phyloP scores from a whole-genome alignment of 2,797 vertebrate species.

The Scyliorhinus canicula region DNA sequence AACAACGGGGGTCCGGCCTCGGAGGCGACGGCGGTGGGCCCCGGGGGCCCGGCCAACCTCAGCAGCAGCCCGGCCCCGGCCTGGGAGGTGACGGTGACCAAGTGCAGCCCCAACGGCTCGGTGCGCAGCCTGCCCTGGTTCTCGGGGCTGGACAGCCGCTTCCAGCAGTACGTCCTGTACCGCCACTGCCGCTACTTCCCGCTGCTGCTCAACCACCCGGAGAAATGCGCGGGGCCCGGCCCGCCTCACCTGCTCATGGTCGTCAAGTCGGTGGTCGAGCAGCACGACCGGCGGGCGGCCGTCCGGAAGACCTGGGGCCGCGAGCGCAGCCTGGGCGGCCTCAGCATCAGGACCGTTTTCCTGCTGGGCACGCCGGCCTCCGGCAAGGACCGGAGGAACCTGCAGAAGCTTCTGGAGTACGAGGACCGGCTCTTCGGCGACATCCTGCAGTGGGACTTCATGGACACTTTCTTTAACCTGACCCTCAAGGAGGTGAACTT shows the following conservation, averaged over 20 bases:
- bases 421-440: slow-evolving; percentile 67
- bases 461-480: slow-evolving; percentile 76
- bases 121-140: slow-evolving; percentile 61
- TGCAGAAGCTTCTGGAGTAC: slow-evolving; percentile 67
- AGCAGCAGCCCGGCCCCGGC: slow-evolving; percentile 36
- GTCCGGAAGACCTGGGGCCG: slow-evolving; percentile 68
- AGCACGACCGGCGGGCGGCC: slow-evolving; percentile 68
- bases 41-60: slow-evolving; percentile 42
- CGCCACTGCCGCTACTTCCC: slow-evolving; percentile 74
- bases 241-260: slow-evolving; percentile 63
- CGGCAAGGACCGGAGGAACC: slow-evolving; percentile 65
- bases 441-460: slow-evolving; percentile 77
- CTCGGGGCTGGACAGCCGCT: slow-evolving; percentile 58
- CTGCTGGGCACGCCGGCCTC: slow-evolving; percentile 61
- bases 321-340: slow-evolving; percentile 53
- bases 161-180: slow-evolving; percentile 70
- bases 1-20: not conserved
- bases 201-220: slow-evolving; percentile 70
- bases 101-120: slow-evolving; percentile 58
- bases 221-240: slow-evolving; percentile 60
- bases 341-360: slow-evolving; percentile 63
- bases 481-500: slow-evolving; percentile 76
- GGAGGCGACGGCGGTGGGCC: slow-evolving; percentile 26
- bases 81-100: slow-evolving; percentile 61
- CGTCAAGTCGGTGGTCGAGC: slow-evolving; percentile 71